Conservation (phyloP, 2,888 invertebrate species). For the Nomada hirtipes region DNA sequence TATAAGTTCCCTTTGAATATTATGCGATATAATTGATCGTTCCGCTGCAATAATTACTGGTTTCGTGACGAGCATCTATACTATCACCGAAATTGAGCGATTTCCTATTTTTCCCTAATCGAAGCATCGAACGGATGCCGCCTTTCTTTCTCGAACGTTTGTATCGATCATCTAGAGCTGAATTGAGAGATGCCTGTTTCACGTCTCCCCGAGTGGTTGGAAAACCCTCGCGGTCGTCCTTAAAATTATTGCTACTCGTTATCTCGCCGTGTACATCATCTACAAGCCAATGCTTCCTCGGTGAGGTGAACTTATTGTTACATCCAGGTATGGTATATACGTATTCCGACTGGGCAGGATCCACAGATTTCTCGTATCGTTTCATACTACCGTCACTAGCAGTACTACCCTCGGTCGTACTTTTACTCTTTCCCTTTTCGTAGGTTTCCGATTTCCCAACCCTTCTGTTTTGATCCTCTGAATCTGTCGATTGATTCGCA, state of each 20-base stretch:
- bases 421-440: slow-evolving; percentile 68
- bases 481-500: slow-evolving; percentile 54
- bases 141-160: slow-evolving; percentile 82
- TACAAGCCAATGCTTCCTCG: slow-evolving; percentile 92
- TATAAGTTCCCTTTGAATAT: slow-evolving; percentile 58
- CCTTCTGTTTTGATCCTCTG: slow-evolving; percentile 68
- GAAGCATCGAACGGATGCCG: slow-evolving; percentile 82
- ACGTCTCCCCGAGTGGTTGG: slow-evolving; percentile 88
- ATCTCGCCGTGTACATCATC: slow-evolving; percentile 87
- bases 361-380: slow-evolving; percentile 74
- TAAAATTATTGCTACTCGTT: slow-evolving; percentile 83
- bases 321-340: slow-evolving; percentile 81
- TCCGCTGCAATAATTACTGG: slow-evolving; percentile 83
- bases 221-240: slow-evolving; percentile 86
- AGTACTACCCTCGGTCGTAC: slow-evolving; percentile 68
- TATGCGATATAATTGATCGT: slow-evolving; percentile 83
- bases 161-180: slow-evolving; percentile 84
- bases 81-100: slow-evolving; percentile 83
- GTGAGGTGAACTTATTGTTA: slow-evolving; percentile 84
- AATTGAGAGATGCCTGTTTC: slow-evolving; percentile 92
- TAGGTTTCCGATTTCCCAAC: slow-evolving; percentile 68
- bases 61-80: slow-evolving; percentile 80
- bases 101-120: slow-evolving; percentile 82
- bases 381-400: slow-evolving; percentile 72
- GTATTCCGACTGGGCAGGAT: slow-evolving; percentile 78